A percentile compares a stretch with the other conserved stretches of the same genome.
Conservation (phyloP, 1,140 invertebrate species). For the Batillaria attramentaria region DNA sequence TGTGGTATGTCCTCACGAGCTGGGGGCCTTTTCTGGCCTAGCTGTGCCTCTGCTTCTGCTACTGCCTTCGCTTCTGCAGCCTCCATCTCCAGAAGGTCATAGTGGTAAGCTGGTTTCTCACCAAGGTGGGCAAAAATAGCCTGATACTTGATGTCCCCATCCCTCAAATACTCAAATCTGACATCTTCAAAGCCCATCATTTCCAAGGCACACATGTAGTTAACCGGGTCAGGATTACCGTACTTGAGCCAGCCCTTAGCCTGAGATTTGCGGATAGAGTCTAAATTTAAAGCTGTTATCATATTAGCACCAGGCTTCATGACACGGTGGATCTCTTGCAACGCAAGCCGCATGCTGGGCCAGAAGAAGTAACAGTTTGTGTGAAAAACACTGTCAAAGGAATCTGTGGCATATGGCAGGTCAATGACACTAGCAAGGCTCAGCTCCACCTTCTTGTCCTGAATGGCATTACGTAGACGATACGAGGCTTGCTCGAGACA, state of each 20-base stretch:
- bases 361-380: constrained; percentile 64
- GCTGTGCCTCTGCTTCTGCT: too few relatives aligned
- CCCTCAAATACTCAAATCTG: constrained; percentile 38
- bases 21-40: too few relatives aligned
- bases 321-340: constrained; percentile 54
- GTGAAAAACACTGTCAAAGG: constrained; percentile 57
- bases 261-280: constrained; percentile 22
- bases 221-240: constrained; percentile 45
- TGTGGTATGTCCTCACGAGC: too few relatives aligned
- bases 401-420: constrained; percentile 49
- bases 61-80: background rate
- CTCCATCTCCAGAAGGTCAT: background rate
- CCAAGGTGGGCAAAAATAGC: constrained; percentile 48
- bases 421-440: constrained; percentile 36
- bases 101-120: constrained; percentile 23
- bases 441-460: constrained; percentile 48
- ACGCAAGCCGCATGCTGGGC: constrained; percentile 37
- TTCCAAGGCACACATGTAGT: constrained; percentile 52
- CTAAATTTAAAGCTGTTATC: constrained; percentile 48
- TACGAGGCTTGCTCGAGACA: constrained; percentile 48
- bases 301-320: constrained; percentile 58
- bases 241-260: constrained; percentile 46
- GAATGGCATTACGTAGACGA: constrained; percentile 35
- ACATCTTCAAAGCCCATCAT: constrained; percentile 54
- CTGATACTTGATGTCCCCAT: constrained; percentile 34